Percentiles rank a stretch among this genome's conserved stretches.
Conservation (phyloP, 2,797 vertebrate species). For the Eulemur coronatus region DNA sequence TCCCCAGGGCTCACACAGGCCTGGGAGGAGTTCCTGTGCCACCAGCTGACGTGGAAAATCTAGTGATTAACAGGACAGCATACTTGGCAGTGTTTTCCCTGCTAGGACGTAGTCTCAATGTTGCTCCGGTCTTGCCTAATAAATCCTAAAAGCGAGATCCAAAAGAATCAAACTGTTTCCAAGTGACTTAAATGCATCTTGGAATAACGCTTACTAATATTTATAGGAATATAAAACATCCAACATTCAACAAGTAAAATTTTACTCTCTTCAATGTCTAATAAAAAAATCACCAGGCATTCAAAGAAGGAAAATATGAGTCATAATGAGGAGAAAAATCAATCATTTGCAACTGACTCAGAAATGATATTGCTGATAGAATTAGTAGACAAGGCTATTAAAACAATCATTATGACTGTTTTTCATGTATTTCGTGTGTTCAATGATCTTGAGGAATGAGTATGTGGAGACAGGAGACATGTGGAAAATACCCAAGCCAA, state of each 20-base stretch:
- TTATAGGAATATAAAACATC: conserved; percentile 3
- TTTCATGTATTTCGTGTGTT: background rate
- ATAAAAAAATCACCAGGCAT: background rate
- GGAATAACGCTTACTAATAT: conserved; percentile 3
- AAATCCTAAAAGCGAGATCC: background rate
- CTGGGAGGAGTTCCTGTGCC: background rate
- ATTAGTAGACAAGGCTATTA: background rate
- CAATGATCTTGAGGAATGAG: background rate
- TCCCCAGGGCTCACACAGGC: background rate
- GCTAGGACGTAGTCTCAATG: background rate
- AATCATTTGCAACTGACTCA: background rate
- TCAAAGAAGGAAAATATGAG: background rate
- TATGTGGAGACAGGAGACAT: background rate
- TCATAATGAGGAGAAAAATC: conserved; percentile 2
- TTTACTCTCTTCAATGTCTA: background rate
- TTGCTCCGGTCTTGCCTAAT: background rate
- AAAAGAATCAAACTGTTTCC: background rate
- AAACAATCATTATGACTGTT: background rate
- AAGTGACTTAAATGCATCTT: background rate
- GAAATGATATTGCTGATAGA: background rate
- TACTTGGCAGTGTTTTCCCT: background rate
- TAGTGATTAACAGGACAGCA: background rate
- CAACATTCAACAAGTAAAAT: background rate
- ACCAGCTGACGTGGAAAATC: background rate
- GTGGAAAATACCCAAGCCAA: background rate